Percentiles rank a stretch among this genome's conserved stretches.
Evolutionary conservation across 35 echinoderm and acorn worm species (phyloP).

Genomic region (Holothuria glaberrima): DNA sequence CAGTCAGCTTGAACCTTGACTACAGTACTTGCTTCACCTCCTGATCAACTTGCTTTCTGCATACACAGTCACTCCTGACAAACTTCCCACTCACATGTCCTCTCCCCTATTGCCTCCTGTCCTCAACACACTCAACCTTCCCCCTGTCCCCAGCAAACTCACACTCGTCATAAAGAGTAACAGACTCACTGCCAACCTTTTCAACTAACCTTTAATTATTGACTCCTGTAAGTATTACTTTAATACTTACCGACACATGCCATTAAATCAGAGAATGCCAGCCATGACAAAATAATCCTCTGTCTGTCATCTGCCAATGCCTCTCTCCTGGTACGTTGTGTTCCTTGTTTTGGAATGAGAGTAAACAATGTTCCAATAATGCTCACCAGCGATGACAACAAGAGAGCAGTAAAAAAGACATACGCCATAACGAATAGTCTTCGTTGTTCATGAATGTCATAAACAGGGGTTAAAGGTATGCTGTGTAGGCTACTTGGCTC

Average conservation of each 20-base stretch:
- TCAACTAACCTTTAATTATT: background rate
- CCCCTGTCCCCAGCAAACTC: background rate
- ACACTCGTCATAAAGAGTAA: background rate
- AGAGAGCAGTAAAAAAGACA: constrained; percentile 35
- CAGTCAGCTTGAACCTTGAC: too few relatives aligned
- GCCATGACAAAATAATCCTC: constrained; percentile 47
- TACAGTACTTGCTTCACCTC: too few relatives aligned
- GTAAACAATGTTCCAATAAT: constrained; percentile 38
- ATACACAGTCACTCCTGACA: too few relatives aligned
- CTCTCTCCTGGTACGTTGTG: constrained; percentile 27
- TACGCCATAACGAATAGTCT: background rate
- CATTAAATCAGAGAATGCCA: constrained; percentile 38
- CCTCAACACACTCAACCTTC: too few relatives aligned
- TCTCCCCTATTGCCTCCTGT: too few relatives aligned
- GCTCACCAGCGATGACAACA: constrained; percentile 6
- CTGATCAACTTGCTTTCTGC: too few relatives aligned
- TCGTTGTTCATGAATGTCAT: too few relatives aligned
- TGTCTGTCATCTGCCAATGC: constrained; percentile 44
- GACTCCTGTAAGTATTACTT: too few relatives aligned
- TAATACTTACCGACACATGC: constrained; percentile 37
- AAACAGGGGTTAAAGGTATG: background rate
- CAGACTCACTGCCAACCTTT: background rate
- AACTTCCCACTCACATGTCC: too few relatives aligned
- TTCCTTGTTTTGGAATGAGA: constrained; percentile 23
- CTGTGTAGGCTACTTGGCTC: background rate